phyloP scores from a whole-genome alignment of 2,797 vertebrate genomes.

The Parambassis ranga region DNA sequence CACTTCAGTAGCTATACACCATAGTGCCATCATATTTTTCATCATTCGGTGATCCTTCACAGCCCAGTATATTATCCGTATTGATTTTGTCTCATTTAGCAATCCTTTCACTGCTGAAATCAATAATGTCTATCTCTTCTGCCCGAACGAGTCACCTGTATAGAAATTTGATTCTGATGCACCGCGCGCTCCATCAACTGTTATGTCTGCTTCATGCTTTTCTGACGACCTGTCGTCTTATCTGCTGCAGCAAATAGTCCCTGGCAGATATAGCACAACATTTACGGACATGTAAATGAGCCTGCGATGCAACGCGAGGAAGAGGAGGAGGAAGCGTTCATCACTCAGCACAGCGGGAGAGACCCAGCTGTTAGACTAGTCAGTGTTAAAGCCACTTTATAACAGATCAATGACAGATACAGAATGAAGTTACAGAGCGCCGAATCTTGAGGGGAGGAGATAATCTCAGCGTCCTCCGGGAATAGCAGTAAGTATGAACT shows the following conservation, averaged over 20 bases:
- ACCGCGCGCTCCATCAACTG: not conserved
- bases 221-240: slow-evolving; percentile 20
- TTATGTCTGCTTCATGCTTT: not conserved
- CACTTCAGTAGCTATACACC: not conserved
- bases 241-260: slow-evolving; percentile 5
- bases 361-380: not conserved
- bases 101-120: slow-evolving; percentile 16
- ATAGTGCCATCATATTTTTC: not conserved
- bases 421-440: not conserved
- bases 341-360: slow-evolving; percentile 10
- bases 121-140: slow-evolving; percentile 30
- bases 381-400: not conserved
- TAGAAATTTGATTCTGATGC: slow-evolving; percentile 14
- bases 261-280: slow-evolving; percentile 26
- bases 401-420: slow-evolving; percentile 19
- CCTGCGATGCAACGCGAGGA: not conserved
- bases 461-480: not conserved
- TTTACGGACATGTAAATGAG: slow-evolving; percentile 35
- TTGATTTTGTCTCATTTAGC: slow-evolving; percentile 39
- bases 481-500: accelerated
- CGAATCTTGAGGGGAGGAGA: not conserved
- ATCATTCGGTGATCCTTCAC: slow-evolving; percentile 2
- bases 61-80: slow-evolving; percentile 18
- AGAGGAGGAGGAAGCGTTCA: slow-evolving; percentile 15
- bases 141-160: not conserved